A percentile compares a stretch with the other conserved stretches of the same genome.
These are phyloP conservation scores for Forbesichthys papilliferus DNA, from an alignment of 2,113 vertebrate genomes.

Conservation along the genomic window DNA sequence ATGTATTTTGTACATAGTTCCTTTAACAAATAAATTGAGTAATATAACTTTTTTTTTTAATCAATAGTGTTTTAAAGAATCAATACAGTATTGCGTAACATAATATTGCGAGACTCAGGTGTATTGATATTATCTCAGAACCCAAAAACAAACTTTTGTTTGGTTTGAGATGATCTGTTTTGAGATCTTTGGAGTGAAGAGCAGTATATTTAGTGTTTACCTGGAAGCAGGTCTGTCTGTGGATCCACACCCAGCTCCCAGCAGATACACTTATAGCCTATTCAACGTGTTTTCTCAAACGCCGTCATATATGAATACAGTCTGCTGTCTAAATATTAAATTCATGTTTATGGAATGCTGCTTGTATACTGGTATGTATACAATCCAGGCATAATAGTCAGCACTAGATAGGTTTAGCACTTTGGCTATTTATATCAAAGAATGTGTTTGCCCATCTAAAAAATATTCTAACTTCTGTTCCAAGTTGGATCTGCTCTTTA, in stretches of 20 bases:
- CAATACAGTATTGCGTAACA: too few species aligned
- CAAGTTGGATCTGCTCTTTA: neutral
- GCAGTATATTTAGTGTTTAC: slow-evolving; percentile 21
- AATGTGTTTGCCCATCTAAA: neutral
- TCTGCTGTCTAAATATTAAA: neutral
- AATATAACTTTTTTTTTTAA: too few species aligned
- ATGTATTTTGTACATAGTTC: too few species aligned
- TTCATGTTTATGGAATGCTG: neutral
- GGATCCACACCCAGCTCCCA: slow-evolving; percentile 16
- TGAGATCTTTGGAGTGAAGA: neutral
- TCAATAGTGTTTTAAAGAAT: too few species aligned
- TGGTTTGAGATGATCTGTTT: neutral
- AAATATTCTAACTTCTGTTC: neutral
- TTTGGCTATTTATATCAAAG: neutral
- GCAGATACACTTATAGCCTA: neutral
- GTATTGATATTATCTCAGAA: too few species aligned
- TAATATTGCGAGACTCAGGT: too few species aligned
- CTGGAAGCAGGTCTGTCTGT: slow-evolving; percentile 2
- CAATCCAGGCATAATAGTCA: neutral
- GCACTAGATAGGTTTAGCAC: neutral
- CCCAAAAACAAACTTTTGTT: neutral
- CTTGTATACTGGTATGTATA: neutral
- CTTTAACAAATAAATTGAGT: too few species aligned
- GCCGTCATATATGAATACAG: neutral
- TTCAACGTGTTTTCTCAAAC: neutral